Base-by-base conservation (phyloP, 2,113 vertebrate species). In the Halichoeres trimaculatus region DNA sequence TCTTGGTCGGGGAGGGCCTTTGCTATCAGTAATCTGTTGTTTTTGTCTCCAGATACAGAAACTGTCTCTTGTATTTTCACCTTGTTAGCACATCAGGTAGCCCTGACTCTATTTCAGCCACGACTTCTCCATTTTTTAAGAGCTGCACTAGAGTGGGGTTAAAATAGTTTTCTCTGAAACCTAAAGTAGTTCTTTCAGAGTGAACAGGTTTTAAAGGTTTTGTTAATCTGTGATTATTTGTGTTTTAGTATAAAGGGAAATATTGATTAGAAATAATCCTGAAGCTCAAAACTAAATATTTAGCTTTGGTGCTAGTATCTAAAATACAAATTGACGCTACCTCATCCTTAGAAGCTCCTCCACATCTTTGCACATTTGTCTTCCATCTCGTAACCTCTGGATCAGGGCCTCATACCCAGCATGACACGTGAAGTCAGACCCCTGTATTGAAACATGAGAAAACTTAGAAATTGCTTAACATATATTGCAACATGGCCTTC, bases 281-380 rank as follows among this genome's bases (percentile, higher is more conserved):
- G 10, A 13, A 13, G 10, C 10, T 12, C 3, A 40, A 30, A 30
- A 6, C 30, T 30, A 6, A 30, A 6, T 30, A 30, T 30, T 30
- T 6, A 30, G 30, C 6, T 30, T 30, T 30, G 30, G 6, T 30
- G 30, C 3, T 30, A 30, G 30, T 30, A 4, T 30, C 30, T 30
- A 6, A 30, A 30, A 30, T 6, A 58, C 3, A 45, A 16, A 8
- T 52, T 10, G 16, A 30, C 20, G 19, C 16, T 83, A 94, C 97
- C 96, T 96, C 91, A 98, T 95, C 74, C 94, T 95, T 48, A 98
- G 93, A 64, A 99, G 91, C 34, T 98, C 97, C 78, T 99, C 97
- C 89, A 97, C 77, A 5, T 98, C 97, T 83, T 98, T 98, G 93
- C 96, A 97, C 95, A 96, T 96, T 83, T 93, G 96, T 76, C 94